Conservation (phyloP, 2,888 invertebrate genomes). For the Brenthis hecate region DNA sequence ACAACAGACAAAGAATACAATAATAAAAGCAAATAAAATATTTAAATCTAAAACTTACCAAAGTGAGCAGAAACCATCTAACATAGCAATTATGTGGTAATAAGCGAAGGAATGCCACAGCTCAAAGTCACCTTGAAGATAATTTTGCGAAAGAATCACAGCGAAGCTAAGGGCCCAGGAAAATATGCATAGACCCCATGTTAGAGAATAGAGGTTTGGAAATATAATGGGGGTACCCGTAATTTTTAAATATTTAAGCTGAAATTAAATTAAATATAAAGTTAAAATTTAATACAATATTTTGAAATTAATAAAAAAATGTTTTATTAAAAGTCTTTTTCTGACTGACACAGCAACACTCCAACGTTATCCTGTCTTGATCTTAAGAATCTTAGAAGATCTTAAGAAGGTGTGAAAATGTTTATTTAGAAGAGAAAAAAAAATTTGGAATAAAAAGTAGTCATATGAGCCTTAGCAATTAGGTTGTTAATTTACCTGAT, state of each 20-base stretch:
- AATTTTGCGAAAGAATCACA: slow-evolving; percentile 86
- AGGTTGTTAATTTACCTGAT: slow-evolving; percentile 76
- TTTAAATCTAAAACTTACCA: slow-evolving; percentile 75
- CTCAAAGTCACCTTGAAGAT: slow-evolving; percentile 87
- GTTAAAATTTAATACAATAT: neutral
- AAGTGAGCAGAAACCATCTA: slow-evolving; percentile 87
- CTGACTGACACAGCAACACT: no score
- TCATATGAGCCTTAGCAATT: neutral
- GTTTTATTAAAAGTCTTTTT: no score
- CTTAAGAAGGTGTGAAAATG: no score
- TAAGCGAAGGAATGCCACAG: slow-evolving; percentile 89
- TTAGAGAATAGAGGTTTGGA: slow-evolving; percentile 83
- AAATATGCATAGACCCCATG: slow-evolving; percentile 85
- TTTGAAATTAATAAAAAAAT: no score
- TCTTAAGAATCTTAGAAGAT: no score
- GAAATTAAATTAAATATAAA: slow-evolving; percentile 47
- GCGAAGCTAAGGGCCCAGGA: slow-evolving; percentile 85
- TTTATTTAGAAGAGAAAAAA: no score
- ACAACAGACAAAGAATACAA: neutral
- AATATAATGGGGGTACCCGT: slow-evolving; percentile 86
- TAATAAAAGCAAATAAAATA: neutral
- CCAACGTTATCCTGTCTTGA: no score
- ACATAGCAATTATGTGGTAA: slow-evolving; percentile 88
- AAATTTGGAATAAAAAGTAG: no score
- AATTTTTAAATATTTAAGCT: slow-evolving; percentile 83